Evolutionary conservation across 2,888 invertebrate genomes (phyloP).

Genomic region (Cordylochernes scorpioides): DNA sequence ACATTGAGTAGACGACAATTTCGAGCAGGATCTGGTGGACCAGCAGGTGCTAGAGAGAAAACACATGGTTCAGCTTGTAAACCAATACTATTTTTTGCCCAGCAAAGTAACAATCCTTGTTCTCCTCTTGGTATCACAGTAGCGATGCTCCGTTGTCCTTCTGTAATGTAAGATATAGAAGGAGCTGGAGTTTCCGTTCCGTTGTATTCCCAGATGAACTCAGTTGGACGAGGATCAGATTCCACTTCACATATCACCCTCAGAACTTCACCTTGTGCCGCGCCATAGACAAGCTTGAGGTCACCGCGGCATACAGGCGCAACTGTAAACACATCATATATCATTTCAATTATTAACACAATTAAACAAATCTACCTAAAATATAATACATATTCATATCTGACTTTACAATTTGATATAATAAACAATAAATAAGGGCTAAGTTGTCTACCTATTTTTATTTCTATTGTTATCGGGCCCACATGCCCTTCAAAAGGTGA

Average conservation of each 20-base stretch:
- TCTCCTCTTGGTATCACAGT: conserved; percentile 15
- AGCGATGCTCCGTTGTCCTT: conserved; percentile 12
- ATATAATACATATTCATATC: no score
- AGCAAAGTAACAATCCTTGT: conserved; percentile 16
- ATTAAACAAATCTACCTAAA: no score
- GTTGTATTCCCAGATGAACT: conserved; percentile 78
- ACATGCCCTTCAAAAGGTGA: no score
- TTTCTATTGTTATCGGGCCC: no score
- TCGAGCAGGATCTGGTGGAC: conserved; percentile 11
- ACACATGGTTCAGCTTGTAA: conserved; percentile 15
- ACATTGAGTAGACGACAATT: conserved; percentile 12
- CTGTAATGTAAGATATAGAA: conserved; percentile 5
- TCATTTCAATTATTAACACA: no score
- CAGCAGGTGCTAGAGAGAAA: conserved; percentile 12
- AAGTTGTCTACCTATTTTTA: no score
- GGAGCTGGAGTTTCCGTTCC: conserved; percentile 28
- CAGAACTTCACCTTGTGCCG: conserved; percentile 48
- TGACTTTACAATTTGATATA: no score
- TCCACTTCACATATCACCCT: conserved; percentile 45
- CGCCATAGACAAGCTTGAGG: conserved; percentile 36
- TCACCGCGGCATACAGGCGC: no score
- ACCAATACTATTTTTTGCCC: conserved; percentile 16
- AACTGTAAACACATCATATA: no score
- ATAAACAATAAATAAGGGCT: no score
- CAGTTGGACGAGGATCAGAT: conserved; percentile 58